Conservation (phyloP, 2,888 invertebrate genomes). For the Parasteatoda lunata region DNA sequence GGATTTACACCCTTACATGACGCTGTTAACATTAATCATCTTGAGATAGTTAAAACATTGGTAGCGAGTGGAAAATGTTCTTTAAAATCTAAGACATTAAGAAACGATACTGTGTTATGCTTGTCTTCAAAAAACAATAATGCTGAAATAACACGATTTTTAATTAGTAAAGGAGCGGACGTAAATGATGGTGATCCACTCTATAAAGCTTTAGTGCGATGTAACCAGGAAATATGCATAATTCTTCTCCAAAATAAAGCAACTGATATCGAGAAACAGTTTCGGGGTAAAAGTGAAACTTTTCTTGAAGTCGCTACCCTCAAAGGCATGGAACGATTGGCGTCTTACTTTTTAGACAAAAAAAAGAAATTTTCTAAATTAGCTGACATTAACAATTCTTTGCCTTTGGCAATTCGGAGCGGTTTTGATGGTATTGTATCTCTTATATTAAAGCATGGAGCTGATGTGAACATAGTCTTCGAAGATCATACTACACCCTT, state of each 20-base stretch:
- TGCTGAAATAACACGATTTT: not conserved
- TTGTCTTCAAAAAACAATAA: not conserved
- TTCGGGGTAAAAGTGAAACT: not conserved
- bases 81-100: not conserved
- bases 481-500: not conserved
- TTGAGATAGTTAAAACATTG: not conserved
- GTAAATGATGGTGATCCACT: not conserved
- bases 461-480: not conserved
- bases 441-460: not conserved
- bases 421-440: not conserved
- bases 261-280: not conserved
- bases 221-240: not conserved
- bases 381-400: too few species aligned
- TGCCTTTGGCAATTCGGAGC: too few species aligned
- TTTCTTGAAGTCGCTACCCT: too few species aligned
- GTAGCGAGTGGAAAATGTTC: not conserved
- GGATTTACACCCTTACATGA: not conserved
- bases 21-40: not conserved
- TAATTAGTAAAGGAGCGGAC: not conserved
- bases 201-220: not conserved
- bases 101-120: constrained; percentile 11
- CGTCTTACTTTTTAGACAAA: too few species aligned
- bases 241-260: not conserved
- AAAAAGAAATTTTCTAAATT: too few species aligned
- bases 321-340: too few species aligned